Evolutionary conservation across 1,140 invertebrate genomes (phyloP).

Genomic region (Maniola jurtina): DNA sequence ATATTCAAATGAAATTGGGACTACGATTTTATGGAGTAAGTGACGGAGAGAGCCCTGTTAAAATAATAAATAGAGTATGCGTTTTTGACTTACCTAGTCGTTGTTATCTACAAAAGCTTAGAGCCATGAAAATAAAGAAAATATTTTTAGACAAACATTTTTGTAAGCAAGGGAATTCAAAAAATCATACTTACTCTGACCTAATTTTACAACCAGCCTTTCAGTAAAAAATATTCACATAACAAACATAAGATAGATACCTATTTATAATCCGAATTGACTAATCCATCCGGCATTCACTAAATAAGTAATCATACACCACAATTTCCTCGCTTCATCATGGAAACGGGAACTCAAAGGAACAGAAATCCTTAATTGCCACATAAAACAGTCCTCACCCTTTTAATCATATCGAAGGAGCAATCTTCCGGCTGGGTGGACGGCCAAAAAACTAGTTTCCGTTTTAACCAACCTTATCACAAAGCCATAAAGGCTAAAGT

Average conservation of each 20-base stretch:
- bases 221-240: too few relatives aligned
- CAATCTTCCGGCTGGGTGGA: constrained; percentile 72
- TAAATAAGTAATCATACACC: constrained; percentile 26
- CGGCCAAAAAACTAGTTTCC: constrained; percentile 24
- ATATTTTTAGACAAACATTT: too few relatives aligned
- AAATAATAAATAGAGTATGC: too few relatives aligned
- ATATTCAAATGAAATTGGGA: too few relatives aligned
- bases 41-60: too few relatives aligned
- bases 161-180: too few relatives aligned
- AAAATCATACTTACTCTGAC: too few relatives aligned
- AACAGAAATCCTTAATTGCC: constrained; percentile 68
- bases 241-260: neutral
- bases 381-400: constrained; percentile 75
- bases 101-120: too few relatives aligned
- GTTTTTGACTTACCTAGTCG: too few relatives aligned
- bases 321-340: constrained; percentile 23
- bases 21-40: too few relatives aligned
- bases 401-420: constrained; percentile 77
- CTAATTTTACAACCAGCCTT: too few relatives aligned
- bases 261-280: constrained; percentile 12
- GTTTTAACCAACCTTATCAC: constrained; percentile 37
- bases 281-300: constrained; percentile 15
- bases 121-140: too few relatives aligned
- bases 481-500: constrained; percentile 32
- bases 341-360: constrained; percentile 42